Conservation (phyloP, 1,140 invertebrate genomes). For the Propsilocerus akamusi region DNA sequence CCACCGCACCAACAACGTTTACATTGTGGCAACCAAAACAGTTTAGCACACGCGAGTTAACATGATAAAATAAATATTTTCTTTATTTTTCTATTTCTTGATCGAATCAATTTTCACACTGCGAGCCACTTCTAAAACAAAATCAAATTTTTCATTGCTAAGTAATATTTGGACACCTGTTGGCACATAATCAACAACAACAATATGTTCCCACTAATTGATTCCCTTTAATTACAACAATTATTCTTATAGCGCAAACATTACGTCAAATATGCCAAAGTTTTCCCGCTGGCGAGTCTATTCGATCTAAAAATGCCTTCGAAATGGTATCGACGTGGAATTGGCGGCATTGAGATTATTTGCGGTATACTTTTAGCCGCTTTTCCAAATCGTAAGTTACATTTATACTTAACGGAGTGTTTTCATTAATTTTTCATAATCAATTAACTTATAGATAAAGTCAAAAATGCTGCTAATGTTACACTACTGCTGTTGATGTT, state of each 20-base stretch:
- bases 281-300: slow-evolving; percentile 72
- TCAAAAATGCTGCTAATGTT: slow-evolving; percentile 77
- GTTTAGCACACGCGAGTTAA: too few species aligned
- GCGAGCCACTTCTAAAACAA: too few species aligned
- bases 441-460: slow-evolving; percentile 44
- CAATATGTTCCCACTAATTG: too few species aligned
- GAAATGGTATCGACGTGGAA: slow-evolving; percentile 77
- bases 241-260: slow-evolving; percentile 78
- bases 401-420: slow-evolving; percentile 5
- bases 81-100: too few species aligned
- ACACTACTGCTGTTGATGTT: slow-evolving; percentile 65
- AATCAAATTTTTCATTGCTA: too few species aligned
- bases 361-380: slow-evolving; percentile 75
- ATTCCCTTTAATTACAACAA: too few species aligned
- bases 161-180: too few species aligned
- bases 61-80: too few species aligned
- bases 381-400: slow-evolving; percentile 66
- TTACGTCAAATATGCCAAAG: slow-evolving; percentile 92
- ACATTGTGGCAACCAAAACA: too few species aligned
- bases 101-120: too few species aligned
- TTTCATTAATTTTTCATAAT: slow-evolving; percentile 6
- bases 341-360: slow-evolving; percentile 75
- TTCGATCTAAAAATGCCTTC: slow-evolving; percentile 77
- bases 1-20: too few species aligned
- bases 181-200: too few species aligned